These are phyloP conservation scores for Megaptera novaeangliae DNA, from an alignment of 2,113 vertebrate genomes.

Conservation along the genomic window DNA sequence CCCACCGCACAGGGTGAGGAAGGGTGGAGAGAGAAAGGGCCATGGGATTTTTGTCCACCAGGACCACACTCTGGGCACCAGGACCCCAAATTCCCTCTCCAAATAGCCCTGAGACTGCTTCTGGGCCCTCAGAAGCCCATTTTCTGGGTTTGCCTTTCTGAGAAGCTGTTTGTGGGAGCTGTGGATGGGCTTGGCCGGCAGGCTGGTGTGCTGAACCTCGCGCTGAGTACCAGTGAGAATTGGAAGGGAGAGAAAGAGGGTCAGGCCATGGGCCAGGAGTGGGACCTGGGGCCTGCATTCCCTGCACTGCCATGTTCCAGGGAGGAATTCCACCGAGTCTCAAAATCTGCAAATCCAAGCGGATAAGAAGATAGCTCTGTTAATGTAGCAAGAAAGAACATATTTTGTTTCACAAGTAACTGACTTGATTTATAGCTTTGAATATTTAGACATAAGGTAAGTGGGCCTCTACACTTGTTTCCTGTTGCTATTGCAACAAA, in stretches of 20 bases:
- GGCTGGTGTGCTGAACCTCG: not conserved
- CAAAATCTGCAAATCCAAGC: not conserved
- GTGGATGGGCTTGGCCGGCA: not conserved
- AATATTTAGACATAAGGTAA: not conserved
- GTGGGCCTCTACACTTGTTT: not conserved
- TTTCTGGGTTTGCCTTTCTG: not conserved
- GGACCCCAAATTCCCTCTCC: not conserved
- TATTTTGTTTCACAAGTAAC: not conserved
- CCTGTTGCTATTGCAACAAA: not conserved
- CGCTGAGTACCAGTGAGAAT: not conserved
- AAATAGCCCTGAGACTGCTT: not conserved
- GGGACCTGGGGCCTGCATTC: not conserved
- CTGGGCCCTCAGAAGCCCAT: not conserved
- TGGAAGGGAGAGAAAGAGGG: not conserved
- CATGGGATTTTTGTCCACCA: not conserved
- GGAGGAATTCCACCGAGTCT: not conserved
- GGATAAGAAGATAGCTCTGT: not conserved
- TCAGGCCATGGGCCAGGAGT: rapidly evolving
- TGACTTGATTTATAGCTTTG: not conserved
- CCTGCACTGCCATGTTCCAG: not conserved
- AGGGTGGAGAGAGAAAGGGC: not conserved
- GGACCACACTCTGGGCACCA: not conserved
- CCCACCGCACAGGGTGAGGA: not conserved
- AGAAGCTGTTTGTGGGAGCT: not conserved
- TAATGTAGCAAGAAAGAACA: not conserved